Conservation (phyloP, 2,113 vertebrate genomes). For the Mastomys coucha region DNA sequence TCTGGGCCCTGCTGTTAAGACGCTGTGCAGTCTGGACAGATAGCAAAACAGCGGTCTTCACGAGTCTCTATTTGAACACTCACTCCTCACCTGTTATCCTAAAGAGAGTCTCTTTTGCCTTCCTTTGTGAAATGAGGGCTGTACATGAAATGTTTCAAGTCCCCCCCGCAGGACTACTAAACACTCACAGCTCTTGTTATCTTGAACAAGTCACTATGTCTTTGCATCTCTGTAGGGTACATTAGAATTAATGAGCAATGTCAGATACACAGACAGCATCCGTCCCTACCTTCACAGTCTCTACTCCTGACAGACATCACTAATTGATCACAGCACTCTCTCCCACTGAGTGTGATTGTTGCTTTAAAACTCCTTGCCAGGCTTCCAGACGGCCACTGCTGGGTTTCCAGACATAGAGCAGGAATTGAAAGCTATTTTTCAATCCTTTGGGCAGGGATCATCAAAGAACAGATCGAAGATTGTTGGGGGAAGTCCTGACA, state of each 20-base stretch:
- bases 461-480: not conserved
- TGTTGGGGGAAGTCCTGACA: not conserved
- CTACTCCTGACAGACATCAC: slow-evolving; percentile 30
- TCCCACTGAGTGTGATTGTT: not conserved
- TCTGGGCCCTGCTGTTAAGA: not conserved
- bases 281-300: not conserved
- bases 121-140: not conserved
- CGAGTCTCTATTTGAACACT: not conserved
- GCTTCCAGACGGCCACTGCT: not conserved
- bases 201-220: not conserved
- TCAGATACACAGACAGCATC: not conserved
- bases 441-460: not conserved
- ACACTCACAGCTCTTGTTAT: not conserved
- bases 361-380: not conserved
- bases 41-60: not conserved
- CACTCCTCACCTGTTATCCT: not conserved
- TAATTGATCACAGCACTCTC: slow-evolving; percentile 51
- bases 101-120: not conserved
- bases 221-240: not conserved
- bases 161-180: not conserved
- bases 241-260: not conserved
- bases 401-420: slow-evolving; percentile 25
- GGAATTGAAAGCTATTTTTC: slow-evolving; percentile 14
- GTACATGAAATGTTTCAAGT: not conserved
- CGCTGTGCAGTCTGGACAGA: not conserved